Evolutionary conservation across 2,888 invertebrate genomes (phyloP).

Genomic region (Tetranychus truncatus): DNA sequence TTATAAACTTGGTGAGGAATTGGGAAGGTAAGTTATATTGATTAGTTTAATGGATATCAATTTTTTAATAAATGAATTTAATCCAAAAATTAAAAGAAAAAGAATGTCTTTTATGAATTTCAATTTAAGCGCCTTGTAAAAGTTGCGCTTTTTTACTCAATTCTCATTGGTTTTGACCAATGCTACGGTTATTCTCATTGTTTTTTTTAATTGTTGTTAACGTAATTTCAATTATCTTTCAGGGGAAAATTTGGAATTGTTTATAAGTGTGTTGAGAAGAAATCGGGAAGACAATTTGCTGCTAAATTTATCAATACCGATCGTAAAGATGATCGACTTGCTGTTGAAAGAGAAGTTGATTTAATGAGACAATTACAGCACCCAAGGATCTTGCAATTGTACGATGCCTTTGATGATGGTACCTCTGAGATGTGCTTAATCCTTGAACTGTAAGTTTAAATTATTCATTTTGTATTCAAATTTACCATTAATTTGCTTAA

Average conservation of each 20-base stretch:
- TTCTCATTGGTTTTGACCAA: not conserved
- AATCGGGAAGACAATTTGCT: constrained; percentile 58
- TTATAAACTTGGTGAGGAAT: constrained; percentile 69
- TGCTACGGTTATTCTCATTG: not conserved
- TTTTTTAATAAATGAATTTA: too few relatives aligned
- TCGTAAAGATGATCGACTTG: constrained; percentile 65
- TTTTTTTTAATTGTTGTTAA: not conserved
- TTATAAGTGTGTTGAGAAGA: constrained; percentile 70
- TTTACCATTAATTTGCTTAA: not conserved
- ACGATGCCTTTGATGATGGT: constrained; percentile 72
- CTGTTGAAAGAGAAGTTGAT: constrained; percentile 85
- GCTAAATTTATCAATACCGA: constrained; percentile 78
- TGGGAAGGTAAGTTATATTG: constrained; percentile 56
- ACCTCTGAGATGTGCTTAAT: constrained; percentile 80
- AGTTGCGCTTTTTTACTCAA: not conserved
- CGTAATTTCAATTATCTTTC: constrained; percentile 24
- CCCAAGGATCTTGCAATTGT: constrained; percentile 84
- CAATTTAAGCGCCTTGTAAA: not conserved
- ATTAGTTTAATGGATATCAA: not conserved
- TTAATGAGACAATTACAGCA: constrained; percentile 88
- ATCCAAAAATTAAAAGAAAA: too few relatives aligned
- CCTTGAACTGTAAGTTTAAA: constrained; percentile 72
- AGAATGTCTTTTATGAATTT: not conserved
- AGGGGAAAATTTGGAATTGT: constrained; percentile 97
- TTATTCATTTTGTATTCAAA: not conserved